Base-by-base conservation (phyloP, 2,113 vertebrate species). In the Candoia aspera region DNA sequence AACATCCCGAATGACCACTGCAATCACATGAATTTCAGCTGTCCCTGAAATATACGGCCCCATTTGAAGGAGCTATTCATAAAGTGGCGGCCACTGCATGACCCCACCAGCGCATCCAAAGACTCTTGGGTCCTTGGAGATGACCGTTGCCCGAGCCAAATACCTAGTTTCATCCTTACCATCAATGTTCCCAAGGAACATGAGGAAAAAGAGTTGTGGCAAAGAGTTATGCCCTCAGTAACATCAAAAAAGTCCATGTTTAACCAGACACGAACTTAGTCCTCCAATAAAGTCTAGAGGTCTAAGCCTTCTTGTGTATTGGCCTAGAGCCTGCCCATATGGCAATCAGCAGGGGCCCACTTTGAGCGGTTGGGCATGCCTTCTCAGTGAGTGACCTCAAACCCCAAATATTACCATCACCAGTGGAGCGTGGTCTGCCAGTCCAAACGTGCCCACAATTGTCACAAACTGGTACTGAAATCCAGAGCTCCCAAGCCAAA, bases 81-180 rank as follows among this genome's bases (percentile, higher is more conserved):
- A 19, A 23, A 17, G 2, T 90, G 42, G 3, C 42, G 2, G 49
- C 19, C 29, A 24, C 60, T 9, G 12, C n/a, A 13, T 54, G 4
- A 37, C 1, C 4, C n/a, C 19, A 12, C 2, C 2, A 13, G 29
- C 12, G 26, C 17, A 11, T 1, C 13, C 2, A 0, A 8, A 83
- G 11, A 58, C 26, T 68, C 33, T n/a, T 54, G 21, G 58, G 37
- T 6, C 33, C 8, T 1, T 8, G 8, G 29, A 12, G 46, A 64
- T 24, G 29, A 13, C 26, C 5, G n/a, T 64, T 73, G 15, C 33
- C 33, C 42, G 33, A 87, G 37, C 2, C 13, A 58, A 53, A 17
- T n/a, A 17, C 37, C 57, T 33, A 13, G 12, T 29, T 29, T 29
- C 5, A 3, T 86, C 29, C 84, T 11, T 19, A 87, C 4, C 33